phyloP scores from a whole-genome alignment of 2,113 vertebrate genomes.

The Coracopsis vasa region DNA sequence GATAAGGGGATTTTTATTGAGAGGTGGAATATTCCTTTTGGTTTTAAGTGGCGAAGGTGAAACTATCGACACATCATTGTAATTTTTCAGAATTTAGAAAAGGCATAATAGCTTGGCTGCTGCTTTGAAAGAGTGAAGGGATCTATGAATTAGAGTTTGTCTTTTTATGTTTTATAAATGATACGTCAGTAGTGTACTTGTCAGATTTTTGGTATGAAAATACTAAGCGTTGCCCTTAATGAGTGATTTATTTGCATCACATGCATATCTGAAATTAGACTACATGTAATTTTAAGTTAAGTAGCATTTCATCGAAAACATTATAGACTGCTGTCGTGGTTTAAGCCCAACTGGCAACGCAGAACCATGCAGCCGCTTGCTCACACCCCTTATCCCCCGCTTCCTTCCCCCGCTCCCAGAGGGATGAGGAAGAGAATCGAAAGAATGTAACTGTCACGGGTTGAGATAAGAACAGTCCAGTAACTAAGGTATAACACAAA shows the following conservation, averaged over 20 bases:
- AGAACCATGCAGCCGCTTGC: too few species aligned
- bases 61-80: background rate
- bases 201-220: background rate
- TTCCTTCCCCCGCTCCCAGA: too few species aligned
- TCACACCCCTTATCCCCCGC: too few species aligned
- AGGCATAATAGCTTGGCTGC: background rate
- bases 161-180: background rate
- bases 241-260: background rate
- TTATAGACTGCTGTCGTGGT: background rate
- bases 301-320: background rate
- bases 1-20: background rate
- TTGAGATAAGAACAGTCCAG: too few species aligned
- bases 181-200: background rate
- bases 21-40: background rate
- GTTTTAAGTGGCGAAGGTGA: background rate
- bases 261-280: background rate
- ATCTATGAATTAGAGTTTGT: background rate
- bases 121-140: background rate
- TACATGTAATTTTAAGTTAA: background rate
- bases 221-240: background rate
- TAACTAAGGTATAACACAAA: too few species aligned
- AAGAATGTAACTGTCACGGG: too few species aligned
- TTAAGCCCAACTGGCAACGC: too few species aligned
- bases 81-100: background rate
- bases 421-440: too few species aligned